Evolutionary conservation across 2,888 invertebrate genomes (phyloP), one percentile per base, ranked within the genome.

Genomic region (Pterostichus madidus): DNA sequence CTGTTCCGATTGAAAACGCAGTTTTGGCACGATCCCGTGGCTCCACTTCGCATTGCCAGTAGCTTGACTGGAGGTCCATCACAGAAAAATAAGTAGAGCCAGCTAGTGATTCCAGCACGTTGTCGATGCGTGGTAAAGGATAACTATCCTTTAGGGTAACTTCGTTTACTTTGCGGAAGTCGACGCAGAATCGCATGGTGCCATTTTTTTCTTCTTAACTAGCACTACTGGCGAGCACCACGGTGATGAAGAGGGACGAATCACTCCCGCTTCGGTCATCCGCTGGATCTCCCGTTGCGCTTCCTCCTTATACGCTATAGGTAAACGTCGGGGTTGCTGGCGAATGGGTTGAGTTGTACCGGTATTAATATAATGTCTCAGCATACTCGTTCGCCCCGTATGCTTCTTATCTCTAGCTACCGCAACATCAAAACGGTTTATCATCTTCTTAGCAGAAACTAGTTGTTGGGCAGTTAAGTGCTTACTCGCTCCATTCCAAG

Each of bases 161-260:
- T 10, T 39, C 15, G 24, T 73, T 73, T 15, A 73, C 8, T 15
- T 44, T 73, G 5, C 46, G 39, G 31, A 44, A 73, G 13, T 73
- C 73, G 4, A 73, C 73, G 13, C 73, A 73, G 15, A 73, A 73
- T 7, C 73, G 17, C n/a, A 44, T 39, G n/a, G 13, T 44, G 13
- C 73, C 73, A 24, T 73, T 44, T 11, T 73, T 73, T 17, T 73
- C n/a, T n/a, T n/a, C n/a, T n/a, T n/a, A n/a, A n/a, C n/a, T n/a
- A n/a, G n/a, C n/a, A n/a, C n/a, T n/a, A n/a, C n/a, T n/a, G n/a
- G n/a, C n/a, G n/a, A n/a, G n/a, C n/a, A n/a, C n/a, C n/a, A n/a
- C n/a, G n/a, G n/a, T n/a, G n/a, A n/a, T n/a, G n/a, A n/a, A n/a
- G n/a, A n/a, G n/a, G n/a, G n/a, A n/a, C n/a, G n/a, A n/a, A n/a